Percentiles rank a stretch among this genome's conserved stretches.
phyloP scores from a whole-genome alignment of 2,113 vertebrate genomes.

The Crocuta crocuta region DNA sequence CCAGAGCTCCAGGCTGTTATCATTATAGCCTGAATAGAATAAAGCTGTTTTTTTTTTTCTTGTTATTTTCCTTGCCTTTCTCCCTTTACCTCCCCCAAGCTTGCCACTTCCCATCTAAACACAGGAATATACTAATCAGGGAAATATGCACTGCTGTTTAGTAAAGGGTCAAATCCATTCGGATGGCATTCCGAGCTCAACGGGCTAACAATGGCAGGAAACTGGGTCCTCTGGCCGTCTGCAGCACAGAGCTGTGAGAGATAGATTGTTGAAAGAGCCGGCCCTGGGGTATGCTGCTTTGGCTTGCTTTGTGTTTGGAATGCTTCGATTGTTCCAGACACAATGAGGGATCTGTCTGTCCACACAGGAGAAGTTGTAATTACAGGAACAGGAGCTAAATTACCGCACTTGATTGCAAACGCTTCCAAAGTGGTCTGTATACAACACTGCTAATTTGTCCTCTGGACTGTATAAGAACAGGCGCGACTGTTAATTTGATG shows the following conservation, averaged over 20 bases:
- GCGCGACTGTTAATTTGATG: background rate
- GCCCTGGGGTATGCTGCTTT: slow-evolving; percentile 51
- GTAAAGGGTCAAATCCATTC: slow-evolving; percentile 88
- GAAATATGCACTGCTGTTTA: slow-evolving; percentile 85
- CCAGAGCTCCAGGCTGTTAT: background rate
- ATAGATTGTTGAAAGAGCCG: slow-evolving; percentile 78
- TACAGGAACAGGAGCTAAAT: slow-evolving; percentile 68
- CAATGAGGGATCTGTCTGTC: slow-evolving; percentile 58
- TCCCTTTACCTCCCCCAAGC: slow-evolving; percentile 50
- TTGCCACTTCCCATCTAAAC: slow-evolving; percentile 63
- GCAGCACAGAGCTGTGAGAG: slow-evolving; percentile 34
- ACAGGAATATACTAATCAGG: slow-evolving; percentile 87
- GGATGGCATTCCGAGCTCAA: slow-evolving; percentile 86
- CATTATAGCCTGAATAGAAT: background rate
- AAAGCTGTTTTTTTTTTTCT: background rate
- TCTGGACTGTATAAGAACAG: background rate
- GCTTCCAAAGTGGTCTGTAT: background rate
- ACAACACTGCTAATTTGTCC: slow-evolving; percentile 4
- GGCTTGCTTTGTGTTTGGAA: slow-evolving; percentile 79
- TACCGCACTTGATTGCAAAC: slow-evolving; percentile 26
- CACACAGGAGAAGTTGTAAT: slow-evolving; percentile 66
- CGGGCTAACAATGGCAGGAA: slow-evolving; percentile 88
- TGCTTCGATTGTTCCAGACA: slow-evolving; percentile 70
- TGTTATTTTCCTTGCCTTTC: slow-evolving; percentile 62
- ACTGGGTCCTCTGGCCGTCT: slow-evolving; percentile 74